Conservation (phyloP, 2,113 vertebrate species). For the Rhea pennata region DNA sequence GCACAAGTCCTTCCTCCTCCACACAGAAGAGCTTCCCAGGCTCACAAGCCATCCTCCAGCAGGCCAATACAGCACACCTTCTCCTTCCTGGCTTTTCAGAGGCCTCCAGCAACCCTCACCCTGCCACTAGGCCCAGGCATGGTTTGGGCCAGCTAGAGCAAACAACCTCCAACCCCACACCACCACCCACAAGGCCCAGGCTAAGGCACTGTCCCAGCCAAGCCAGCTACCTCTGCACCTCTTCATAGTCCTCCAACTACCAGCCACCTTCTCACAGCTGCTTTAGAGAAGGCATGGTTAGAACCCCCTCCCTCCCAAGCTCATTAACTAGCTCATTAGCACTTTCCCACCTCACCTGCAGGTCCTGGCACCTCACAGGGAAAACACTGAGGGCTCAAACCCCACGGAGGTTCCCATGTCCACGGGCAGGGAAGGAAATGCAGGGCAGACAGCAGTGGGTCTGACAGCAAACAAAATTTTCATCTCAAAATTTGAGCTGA, state of each 20-base stretch:
- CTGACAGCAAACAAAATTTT: background rate
- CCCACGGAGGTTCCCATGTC: too few species aligned
- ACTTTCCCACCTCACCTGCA: background rate
- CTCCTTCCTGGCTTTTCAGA: background rate
- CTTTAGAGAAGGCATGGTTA: fast-evolving
- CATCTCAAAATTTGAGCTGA: background rate
- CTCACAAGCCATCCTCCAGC: fast-evolving
- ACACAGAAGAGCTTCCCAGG: fast-evolving
- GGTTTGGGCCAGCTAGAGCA: background rate
- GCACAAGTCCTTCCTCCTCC: fast-evolving
- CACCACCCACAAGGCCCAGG: too few species aligned
- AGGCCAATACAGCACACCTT: background rate
- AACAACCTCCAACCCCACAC: background rate
- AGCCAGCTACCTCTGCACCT: too few species aligned
- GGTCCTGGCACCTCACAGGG: background rate
- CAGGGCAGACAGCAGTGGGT: too few species aligned
- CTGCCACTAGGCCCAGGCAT: background rate
- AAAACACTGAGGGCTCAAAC: background rate
- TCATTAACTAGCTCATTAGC: fast-evolving
- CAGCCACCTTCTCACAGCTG: background rate
- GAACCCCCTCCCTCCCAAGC: background rate
- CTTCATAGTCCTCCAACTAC: background rate
- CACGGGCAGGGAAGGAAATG: background rate
- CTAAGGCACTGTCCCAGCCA: background rate
- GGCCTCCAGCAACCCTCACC: too few species aligned